These are phyloP conservation scores for Plagodis dolabraria DNA, from an alignment of 2,888 invertebrate genomes.

Conservation along the genomic window DNA sequence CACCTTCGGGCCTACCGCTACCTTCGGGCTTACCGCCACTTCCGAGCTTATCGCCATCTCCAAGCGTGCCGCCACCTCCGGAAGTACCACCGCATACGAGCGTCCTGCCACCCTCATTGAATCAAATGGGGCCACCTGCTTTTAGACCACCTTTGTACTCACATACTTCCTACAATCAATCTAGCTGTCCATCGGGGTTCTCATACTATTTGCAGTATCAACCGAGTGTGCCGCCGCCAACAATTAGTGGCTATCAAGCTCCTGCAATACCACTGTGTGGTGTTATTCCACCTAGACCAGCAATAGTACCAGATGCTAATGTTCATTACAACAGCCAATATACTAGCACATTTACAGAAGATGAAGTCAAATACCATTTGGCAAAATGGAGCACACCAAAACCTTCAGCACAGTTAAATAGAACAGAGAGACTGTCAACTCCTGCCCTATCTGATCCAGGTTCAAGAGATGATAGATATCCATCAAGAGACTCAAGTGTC, in stretches of 20 bases:
- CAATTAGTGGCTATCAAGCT: conserved; percentile 28
- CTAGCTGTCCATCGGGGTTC: conserved; percentile 40
- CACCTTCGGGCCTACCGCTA: conserved; percentile 16
- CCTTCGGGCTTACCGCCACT: background rate
- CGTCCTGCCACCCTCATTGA: conserved; percentile 1
- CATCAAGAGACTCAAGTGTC: background rate
- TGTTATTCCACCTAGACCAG: conserved; percentile 11
- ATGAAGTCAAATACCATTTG: conserved; percentile 2
- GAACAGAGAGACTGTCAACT: conserved; percentile 18
- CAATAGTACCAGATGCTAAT: background rate
- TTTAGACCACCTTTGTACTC: conserved; percentile 28
- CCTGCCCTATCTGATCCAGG: conserved; percentile 3
- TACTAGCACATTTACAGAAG: conserved; percentile 10
- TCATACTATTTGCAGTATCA: conserved; percentile 46
- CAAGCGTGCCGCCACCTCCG: background rate
- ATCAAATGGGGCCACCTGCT: conserved; percentile 7
- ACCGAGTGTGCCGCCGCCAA: conserved; percentile 38
- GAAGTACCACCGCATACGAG: background rate
- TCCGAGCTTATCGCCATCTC: background rate
- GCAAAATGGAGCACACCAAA: conserved; percentile 7
- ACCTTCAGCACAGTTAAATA: background rate
- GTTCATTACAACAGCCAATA: conserved; percentile 1
- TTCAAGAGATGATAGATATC: conserved; percentile 2
- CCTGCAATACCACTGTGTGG: conserved; percentile 15
- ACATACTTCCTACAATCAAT: conserved; percentile 5